These are phyloP conservation scores for Genyomyrus donnyi DNA, from an alignment of 2,113 vertebrate genomes.

Conservation along the genomic window DNA sequence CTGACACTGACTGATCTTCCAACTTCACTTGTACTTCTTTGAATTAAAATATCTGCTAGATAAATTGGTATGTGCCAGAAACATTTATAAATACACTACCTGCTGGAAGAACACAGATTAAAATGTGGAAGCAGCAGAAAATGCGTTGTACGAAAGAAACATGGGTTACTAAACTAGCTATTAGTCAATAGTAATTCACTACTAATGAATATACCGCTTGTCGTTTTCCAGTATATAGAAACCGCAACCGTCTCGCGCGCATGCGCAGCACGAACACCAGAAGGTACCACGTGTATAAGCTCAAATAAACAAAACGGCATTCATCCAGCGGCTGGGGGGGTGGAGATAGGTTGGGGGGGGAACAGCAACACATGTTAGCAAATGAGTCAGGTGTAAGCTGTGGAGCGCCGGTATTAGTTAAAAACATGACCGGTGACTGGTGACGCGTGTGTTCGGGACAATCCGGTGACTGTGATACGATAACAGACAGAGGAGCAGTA, in stretches of 20 bases:
- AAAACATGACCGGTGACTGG: background rate
- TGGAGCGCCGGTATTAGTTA: background rate
- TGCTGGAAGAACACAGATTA: background rate
- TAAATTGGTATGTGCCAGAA: background rate
- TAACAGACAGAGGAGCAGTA: background rate
- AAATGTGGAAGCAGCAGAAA: background rate
- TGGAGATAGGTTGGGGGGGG: background rate
- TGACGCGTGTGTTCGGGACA: background rate
- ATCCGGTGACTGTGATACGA: conserved; percentile 15
- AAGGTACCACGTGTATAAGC: background rate
- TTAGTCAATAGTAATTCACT: background rate
- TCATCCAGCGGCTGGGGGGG: background rate
- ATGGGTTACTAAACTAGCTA: background rate
- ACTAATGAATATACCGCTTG: background rate
- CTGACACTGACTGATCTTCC: background rate
- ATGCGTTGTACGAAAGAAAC: background rate
- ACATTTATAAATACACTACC: background rate
- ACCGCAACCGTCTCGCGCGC: background rate
- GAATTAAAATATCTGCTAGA: background rate
- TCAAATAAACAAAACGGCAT: background rate
- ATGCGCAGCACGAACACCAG: background rate
- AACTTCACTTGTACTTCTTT: background rate
- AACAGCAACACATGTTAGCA: background rate
- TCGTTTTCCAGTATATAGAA: background rate
- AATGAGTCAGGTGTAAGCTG: background rate